These are phyloP conservation scores for Drosophila gaucha DNA, from an alignment of 2,888 invertebrate species.

Conservation along the genomic window DNA sequence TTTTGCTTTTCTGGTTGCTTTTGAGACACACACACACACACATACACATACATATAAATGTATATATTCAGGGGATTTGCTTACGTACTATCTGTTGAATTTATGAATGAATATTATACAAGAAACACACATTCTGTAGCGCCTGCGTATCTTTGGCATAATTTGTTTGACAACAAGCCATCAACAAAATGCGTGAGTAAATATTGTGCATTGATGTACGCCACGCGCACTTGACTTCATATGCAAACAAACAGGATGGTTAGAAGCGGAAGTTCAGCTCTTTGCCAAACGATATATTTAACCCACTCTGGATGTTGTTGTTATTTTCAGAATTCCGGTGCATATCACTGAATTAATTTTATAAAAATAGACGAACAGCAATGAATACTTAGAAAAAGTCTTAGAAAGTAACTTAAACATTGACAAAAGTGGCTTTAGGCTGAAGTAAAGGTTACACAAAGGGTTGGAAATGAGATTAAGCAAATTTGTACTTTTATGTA, in stretches of 20 bases:
- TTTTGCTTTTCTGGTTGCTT: constrained; percentile 21
- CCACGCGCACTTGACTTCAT: constrained; percentile 19
- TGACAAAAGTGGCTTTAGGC: not conserved
- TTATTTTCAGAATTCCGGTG: not conserved
- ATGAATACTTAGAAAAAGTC: not conserved
- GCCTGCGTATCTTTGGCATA: constrained; percentile 19
- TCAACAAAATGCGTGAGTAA: constrained; percentile 32
- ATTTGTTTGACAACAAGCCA: constrained; percentile 46
- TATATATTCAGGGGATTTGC: not conserved
- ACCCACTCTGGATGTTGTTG: too few species aligned
- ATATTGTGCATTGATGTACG: constrained; percentile 11
- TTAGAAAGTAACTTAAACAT: not conserved
- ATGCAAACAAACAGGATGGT: constrained; percentile 24
- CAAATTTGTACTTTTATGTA: too few species aligned
- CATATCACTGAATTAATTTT: not conserved
- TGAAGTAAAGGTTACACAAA: too few species aligned
- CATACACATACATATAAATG: not conserved
- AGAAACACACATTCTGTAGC: not conserved
- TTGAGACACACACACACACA: constrained; percentile 5
- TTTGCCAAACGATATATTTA: not conserved
- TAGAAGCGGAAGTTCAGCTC: not conserved
- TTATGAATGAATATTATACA: constrained; percentile 46
- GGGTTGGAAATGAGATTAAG: too few species aligned
- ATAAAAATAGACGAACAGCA: not conserved
- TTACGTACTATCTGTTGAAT: constrained; percentile 12